A percentile compares a stretch with the other conserved stretches of the same genome.
These are phyloP conservation scores for Gopherus evgoodei DNA, from an alignment of 2,113 vertebrate species.

Conservation along the genomic window DNA sequence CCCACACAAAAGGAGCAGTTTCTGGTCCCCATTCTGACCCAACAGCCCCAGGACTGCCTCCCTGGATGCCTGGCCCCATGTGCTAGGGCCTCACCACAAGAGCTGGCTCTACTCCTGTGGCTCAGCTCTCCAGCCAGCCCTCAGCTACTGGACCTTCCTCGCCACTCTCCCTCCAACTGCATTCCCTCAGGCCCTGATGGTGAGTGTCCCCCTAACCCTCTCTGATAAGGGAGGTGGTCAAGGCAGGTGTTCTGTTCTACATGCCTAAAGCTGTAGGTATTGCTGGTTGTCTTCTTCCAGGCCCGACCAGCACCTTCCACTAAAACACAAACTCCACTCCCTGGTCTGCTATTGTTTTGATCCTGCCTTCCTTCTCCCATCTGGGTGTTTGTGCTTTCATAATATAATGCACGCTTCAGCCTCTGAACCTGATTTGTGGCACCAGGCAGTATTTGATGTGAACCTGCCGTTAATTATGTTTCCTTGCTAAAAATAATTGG, in stretches of 20 bases:
- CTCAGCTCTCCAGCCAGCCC: not conserved
- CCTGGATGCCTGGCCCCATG: not conserved
- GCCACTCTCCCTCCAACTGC: not conserved
- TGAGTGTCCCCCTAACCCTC: not conserved
- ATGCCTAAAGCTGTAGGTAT: not conserved
- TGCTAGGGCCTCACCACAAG: not conserved
- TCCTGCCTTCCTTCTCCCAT: not conserved
- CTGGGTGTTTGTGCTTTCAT: not conserved
- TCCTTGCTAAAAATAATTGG: conserved; percentile 63
- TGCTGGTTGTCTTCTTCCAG: not conserved
- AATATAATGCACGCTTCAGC: not conserved
- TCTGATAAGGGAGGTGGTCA: not conserved
- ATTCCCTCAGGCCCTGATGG: not conserved
- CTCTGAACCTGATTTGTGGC: not conserved
- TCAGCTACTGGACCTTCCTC: not conserved
- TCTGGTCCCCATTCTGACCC: not conserved
- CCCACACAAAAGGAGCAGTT: too few relatives aligned
- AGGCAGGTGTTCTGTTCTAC: not conserved
- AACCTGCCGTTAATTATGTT: conserved; percentile 59
- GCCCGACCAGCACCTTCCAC: rapidly evolving
- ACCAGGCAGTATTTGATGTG: conserved; percentile 24
- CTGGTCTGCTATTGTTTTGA: not conserved
- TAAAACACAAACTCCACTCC: not conserved
- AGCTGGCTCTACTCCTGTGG: too few relatives aligned
- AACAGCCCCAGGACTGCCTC: not conserved